A percentile compares a stretch with the other conserved stretches of the same genome.
Evolutionary conservation across 2,113 vertebrate species (phyloP).

Genomic region (Phaethornis superciliosus): DNA sequence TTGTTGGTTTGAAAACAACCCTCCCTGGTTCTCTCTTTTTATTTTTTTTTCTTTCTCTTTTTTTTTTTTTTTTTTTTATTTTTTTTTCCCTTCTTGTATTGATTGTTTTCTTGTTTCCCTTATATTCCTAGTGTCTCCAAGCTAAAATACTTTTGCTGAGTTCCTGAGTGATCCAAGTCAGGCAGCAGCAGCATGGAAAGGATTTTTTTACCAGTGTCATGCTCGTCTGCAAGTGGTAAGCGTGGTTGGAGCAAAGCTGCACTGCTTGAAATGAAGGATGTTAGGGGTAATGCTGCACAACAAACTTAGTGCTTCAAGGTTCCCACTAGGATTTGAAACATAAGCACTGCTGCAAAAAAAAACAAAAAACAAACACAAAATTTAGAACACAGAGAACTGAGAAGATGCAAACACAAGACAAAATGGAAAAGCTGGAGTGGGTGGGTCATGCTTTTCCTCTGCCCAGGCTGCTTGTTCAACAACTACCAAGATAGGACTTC

Average conservation of each 20-base stretch:
- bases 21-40: not conserved
- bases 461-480: not conserved
- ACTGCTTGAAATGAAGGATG: not conserved
- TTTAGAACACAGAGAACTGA: not conserved
- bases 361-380: not conserved
- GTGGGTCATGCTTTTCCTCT: not conserved
- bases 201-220: not conserved
- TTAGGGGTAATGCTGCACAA: not conserved
- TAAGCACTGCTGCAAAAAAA: not conserved
- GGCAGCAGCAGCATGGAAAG: not conserved
- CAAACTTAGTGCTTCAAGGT: not conserved
- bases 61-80: not conserved
- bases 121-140: conserved; percentile 14
- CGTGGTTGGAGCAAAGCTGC: not conserved
- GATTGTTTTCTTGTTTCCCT: conserved; percentile 13
- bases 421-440: not conserved
- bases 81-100: not conserved
- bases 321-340: not conserved
- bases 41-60: not conserved
- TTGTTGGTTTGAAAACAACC: conserved; percentile 15
- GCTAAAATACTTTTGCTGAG: not conserved
- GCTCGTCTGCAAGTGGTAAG: not conserved
- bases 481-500: not conserved
- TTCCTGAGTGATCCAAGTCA: not conserved
- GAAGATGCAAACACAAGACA: not conserved